Base-by-base conservation (phyloP, 53 echinoderm and acorn worm genomes). In the Paelopatides confundens region DNA sequence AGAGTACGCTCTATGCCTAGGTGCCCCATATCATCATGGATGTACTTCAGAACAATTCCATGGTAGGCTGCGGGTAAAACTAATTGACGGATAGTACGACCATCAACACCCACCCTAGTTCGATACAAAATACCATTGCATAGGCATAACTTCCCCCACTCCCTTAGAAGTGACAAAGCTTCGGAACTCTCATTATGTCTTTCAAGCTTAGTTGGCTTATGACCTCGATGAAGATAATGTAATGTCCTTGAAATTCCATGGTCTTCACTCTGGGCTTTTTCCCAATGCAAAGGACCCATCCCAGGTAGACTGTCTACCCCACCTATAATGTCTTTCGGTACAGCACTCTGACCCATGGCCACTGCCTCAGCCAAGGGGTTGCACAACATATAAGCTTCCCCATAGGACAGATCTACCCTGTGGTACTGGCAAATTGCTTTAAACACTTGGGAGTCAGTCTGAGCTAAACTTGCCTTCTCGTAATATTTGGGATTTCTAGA, bases 21-120 rank as follows among this genome's bases (percentile, higher is more conserved):
- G 30, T 92, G 92, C 1, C 92, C 92, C 28, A 93, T 65, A n/a
- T 93, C 70, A 63, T 89, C 63, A 62, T 93, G 93, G 39, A 92
- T 31, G 26, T 49, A 82, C 26, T 38, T 54, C 30, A 92, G 29
- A 14, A 85, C 89, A 11, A 33, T 21, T 7, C 31, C 49, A 15
- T 82, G 85, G 30, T 77, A 81, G 0, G 35, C 76, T 33, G 52
- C 23, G 0, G 89, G 89, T 18, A 92, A 33, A 0, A 89, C 65
- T n/a, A 92, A 35, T 40, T 92, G 92, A 27, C 17, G 79, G 5
- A 66, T 24, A 64, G 36, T 71, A 0, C 17, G 13, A 17, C 85
- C 85, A 88, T 85, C 86, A 30, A 35, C 2, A 8, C 30, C 47
- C 35, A 51, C 24, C 29, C 79, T 49, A 8, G 11, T 67, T 23